phyloP scores from a whole-genome alignment of 2,797 vertebrate species.

The Trematomus bernacchii region DNA sequence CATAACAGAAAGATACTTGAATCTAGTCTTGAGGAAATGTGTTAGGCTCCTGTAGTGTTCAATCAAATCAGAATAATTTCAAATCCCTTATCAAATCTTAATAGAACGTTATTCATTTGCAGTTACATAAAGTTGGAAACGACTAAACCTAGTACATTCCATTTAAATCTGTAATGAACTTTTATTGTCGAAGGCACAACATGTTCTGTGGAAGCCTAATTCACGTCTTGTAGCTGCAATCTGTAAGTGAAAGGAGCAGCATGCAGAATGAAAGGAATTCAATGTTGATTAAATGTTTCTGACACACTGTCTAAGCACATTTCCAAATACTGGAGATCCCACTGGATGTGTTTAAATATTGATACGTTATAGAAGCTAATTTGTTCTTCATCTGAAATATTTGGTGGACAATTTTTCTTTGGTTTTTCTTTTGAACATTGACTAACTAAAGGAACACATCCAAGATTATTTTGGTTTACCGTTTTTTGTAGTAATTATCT shows the following conservation, averaged over 20 bases:
- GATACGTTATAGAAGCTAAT: too few species aligned
- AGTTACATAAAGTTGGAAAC: conserved; percentile 22
- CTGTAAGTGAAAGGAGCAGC: conserved; percentile 21
- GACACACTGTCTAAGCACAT: not conserved
- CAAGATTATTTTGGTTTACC: too few species aligned
- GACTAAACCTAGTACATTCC: conserved; percentile 17
- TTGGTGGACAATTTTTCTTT: too few species aligned
- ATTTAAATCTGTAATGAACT: conserved; percentile 33
- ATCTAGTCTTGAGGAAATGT: conserved; percentile 1
- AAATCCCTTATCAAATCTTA: conserved; percentile 4
- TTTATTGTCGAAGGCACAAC: conserved; percentile 12
- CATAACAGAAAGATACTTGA: not conserved
- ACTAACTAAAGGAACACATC: too few species aligned
- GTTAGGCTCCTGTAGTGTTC: not conserved
- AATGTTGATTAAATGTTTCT: conserved; percentile 10
- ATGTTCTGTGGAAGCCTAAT: too few species aligned
- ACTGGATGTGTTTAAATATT: too few species aligned
- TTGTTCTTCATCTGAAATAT: not conserved
- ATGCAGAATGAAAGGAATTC: not conserved
- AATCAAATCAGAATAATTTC: conserved; percentile 9
- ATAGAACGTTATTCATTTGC: not conserved
- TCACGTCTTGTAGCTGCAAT: conserved; percentile 4
- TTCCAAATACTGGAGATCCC: not conserved
- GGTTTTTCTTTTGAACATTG: too few species aligned
- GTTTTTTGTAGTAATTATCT: too few species aligned